Evolutionary conservation across 2,888 invertebrate species (phyloP), one percentile per base, ranked within the genome.

Genomic region (Tenthredo scrophulariae): DNA sequence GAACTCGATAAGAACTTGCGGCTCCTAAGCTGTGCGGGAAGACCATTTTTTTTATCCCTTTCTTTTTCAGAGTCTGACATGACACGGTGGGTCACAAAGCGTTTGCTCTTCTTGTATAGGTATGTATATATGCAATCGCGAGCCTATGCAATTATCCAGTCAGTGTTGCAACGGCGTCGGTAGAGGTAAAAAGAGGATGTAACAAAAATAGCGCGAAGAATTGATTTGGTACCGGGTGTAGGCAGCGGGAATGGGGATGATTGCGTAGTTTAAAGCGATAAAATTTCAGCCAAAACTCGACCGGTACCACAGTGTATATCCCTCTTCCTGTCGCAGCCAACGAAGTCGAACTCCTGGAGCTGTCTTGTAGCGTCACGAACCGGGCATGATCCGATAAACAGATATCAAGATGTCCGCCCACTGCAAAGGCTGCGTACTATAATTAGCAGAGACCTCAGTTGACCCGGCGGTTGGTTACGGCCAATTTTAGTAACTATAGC

Each of bases 401-500:
- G 92, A 92, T 92, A 83, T 83, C 83, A 65, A 92, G 91, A 92
- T 91, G 91, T 92, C 92, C 90, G 88, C 88, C 87, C 86, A 87
- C 87, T 86, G 62, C 62, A 86, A 87, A 86, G 84, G 87, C 87
- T 87, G 86, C 89, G 88, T 91, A 91, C 93, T 93, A 92, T 92
- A 93, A 93, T 93, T 93, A 93, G 91, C 91, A 90, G 84, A 88
- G 92, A 92, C 93, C 93, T 90, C 90, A 87, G 87, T 86, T 91
- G 92, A 92, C 93, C 91, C 91, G 87, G 85, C 86, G 40, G 83
- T 83, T 46, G 46, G 54, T 67, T 65, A 86, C 87, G 89, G 88
- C 90, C 91, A 93, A 93, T 93, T 92, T 92, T 89, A 90, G 89
- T 89, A 87, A 88, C 88, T 89, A 85, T 46, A 87, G 82, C 65